These are phyloP conservation scores for Romanogobio albipinnatus DNA, from an alignment of 2,113 vertebrate genomes.

Conservation along the genomic window DNA sequence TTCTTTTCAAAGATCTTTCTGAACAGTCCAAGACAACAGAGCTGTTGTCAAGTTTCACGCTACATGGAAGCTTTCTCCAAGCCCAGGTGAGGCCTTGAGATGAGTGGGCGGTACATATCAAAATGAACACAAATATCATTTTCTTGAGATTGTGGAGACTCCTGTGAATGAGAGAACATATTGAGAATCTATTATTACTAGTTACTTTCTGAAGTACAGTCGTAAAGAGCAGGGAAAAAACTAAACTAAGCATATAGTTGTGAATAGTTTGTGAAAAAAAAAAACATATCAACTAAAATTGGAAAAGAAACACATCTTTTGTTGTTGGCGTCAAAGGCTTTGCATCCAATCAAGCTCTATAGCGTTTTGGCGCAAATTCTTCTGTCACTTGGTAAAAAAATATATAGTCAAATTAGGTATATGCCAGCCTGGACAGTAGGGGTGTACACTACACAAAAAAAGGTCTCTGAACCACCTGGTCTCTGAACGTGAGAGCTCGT, in stretches of 20 bases:
- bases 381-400: too few species aligned
- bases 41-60: slow-evolving; percentile 39
- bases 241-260: background rate
- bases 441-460: too few species aligned
- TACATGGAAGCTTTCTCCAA: slow-evolving; percentile 62
- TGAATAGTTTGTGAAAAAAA: too few species aligned
- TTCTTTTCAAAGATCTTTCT: slow-evolving; percentile 46
- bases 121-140: slow-evolving; percentile 18
- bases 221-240: too few species aligned
- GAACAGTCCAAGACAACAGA: slow-evolving; percentile 56
- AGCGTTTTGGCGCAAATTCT: too few species aligned
- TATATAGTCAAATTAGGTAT: background rate
- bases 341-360: too few species aligned
- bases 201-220: background rate
- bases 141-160: background rate
- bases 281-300: too few species aligned
- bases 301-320: too few species aligned
- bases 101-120: slow-evolving; percentile 1
- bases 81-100: slow-evolving; percentile 32
- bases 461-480: too few species aligned
- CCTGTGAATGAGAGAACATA: slow-evolving; percentile 32
- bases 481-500: too few species aligned
- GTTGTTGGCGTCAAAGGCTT: too few species aligned
- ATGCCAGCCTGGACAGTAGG: background rate
- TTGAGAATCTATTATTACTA: background rate